These are phyloP conservation scores for Mus spicilegus DNA, from an alignment of 2,113 vertebrate genomes.

Conservation along the genomic window DNA sequence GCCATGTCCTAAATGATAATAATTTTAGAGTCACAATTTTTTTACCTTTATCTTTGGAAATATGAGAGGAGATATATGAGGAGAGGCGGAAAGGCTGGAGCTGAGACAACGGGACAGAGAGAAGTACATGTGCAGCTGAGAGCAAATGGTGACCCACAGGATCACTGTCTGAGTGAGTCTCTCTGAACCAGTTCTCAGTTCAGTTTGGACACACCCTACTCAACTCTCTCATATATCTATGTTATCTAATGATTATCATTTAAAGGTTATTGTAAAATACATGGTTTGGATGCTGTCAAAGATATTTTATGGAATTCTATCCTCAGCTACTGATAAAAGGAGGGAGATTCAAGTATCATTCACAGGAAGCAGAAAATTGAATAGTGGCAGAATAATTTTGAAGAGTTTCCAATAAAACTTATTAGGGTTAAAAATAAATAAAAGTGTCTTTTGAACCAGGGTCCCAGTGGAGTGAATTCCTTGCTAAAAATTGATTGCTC, in stretches of 20 bases:
- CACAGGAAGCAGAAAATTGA: slow-evolving; percentile 28
- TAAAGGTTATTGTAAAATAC: neutral
- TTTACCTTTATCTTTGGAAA: neutral
- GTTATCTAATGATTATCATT: neutral
- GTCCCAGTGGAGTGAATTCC: neutral
- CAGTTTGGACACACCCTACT: neutral
- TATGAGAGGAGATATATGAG: neutral
- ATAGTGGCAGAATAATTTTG: neutral
- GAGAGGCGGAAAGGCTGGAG: neutral
- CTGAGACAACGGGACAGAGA: neutral
- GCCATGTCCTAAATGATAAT: neutral
- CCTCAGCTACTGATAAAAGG: neutral
- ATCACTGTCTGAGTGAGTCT: neutral
- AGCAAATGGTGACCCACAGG: neutral
- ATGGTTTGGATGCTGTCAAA: neutral
- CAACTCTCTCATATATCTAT: neutral
- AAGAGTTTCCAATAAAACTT: neutral
- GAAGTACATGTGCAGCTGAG: neutral
- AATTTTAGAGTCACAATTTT: neutral
- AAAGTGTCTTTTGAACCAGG: slow-evolving; percentile 15
- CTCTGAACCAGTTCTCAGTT: neutral
- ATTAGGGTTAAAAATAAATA: neutral
- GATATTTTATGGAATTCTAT: slow-evolving; percentile 1
- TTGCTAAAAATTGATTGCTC: neutral
- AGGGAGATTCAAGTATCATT: neutral